phyloP scores from a whole-genome alignment of 1,140 invertebrate species.

The Pogonus chalceus region DNA sequence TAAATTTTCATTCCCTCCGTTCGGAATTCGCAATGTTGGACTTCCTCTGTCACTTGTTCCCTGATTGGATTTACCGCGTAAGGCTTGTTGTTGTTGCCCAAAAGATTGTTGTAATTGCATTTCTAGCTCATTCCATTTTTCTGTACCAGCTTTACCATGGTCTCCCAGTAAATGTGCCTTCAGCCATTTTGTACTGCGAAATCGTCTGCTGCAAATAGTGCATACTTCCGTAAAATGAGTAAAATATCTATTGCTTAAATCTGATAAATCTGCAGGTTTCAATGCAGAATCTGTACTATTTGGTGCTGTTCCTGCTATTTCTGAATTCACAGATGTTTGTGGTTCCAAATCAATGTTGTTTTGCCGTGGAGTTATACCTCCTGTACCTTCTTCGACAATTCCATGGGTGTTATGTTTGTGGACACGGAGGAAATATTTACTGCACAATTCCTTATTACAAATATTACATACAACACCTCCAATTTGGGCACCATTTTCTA shows the following conservation, averaged over 20 bases:
- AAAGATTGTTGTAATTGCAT: conserved; percentile 31
- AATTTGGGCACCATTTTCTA: conserved; percentile 82
- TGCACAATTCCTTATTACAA: conserved; percentile 94
- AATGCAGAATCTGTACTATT: conserved; percentile 39
- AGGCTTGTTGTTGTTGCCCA: conserved; percentile 22
- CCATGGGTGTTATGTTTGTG: conserved; percentile 98
- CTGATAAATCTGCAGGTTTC: conserved; percentile 42
- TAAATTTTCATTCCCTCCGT: conserved; percentile 36
- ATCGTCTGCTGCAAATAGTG: conserved; percentile 75
- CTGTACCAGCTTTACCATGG: conserved; percentile 62
- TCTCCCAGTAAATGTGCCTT: conserved; percentile 81
- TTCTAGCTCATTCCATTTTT: conserved; percentile 60
- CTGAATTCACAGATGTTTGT: conserved; percentile 15
- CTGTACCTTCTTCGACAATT: conserved; percentile 63
- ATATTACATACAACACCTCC: conserved; percentile 92
- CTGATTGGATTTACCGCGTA: conserved; percentile 21
- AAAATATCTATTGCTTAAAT: conserved; percentile 52
- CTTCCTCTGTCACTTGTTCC: conserved; percentile 30
- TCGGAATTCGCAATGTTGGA: conserved; percentile 51
- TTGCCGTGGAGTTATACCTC: conserved; percentile 32
- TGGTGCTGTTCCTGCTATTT: conserved; percentile 13
- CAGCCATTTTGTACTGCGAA: conserved; percentile 82
- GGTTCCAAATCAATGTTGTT: conserved; percentile 32
- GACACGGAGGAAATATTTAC: conserved; percentile 92
- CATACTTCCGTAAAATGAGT: conserved; percentile 70